A percentile compares a stretch with the other conserved stretches of the same genome.
Conservation (phyloP, 37 sponge, comb jelly and placozoan species). For the Chondrosia reniformis region DNA sequence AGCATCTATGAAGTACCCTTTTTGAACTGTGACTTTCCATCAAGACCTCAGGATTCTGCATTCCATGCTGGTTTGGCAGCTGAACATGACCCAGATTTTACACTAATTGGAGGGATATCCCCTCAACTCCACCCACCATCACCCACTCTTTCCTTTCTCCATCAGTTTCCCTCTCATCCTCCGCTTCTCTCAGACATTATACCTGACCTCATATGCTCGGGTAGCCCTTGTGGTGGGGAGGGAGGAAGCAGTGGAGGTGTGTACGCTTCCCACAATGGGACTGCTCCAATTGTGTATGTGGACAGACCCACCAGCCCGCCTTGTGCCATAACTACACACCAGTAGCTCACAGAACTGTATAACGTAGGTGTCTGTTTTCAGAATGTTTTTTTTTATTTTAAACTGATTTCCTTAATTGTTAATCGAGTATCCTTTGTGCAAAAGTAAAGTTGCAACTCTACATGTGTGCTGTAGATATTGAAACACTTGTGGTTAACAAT, state of each 20-base stretch:
- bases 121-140: constrained; percentile 1
- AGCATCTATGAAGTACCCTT: not conserved
- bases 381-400: too few species aligned
- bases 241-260: not conserved
- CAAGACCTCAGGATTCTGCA: not conserved
- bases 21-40: not conserved
- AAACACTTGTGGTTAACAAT: too few species aligned
- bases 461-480: too few species aligned
- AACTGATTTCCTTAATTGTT: too few species aligned
- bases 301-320: constrained; percentile 27
- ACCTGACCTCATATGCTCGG: not conserved
- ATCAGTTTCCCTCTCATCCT: not conserved
- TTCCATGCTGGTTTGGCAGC: not conserved
- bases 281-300: constrained; percentile 40
- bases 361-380: too few species aligned
- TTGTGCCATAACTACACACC: constrained; percentile 7
- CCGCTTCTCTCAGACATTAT: not conserved
- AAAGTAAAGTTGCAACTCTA: too few species aligned
- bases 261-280: not conserved
- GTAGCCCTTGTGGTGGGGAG: not conserved
- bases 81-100: constrained; percentile 12
- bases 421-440: too few species aligned
- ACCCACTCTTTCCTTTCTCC: not conserved
- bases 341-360: too few species aligned
- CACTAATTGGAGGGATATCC: not conserved